A percentile compares a stretch with the other conserved stretches of the same genome.
Evolutionary conservation across 2,113 vertebrate species (phyloP).

Genomic region (Holacanthus passer): DNA sequence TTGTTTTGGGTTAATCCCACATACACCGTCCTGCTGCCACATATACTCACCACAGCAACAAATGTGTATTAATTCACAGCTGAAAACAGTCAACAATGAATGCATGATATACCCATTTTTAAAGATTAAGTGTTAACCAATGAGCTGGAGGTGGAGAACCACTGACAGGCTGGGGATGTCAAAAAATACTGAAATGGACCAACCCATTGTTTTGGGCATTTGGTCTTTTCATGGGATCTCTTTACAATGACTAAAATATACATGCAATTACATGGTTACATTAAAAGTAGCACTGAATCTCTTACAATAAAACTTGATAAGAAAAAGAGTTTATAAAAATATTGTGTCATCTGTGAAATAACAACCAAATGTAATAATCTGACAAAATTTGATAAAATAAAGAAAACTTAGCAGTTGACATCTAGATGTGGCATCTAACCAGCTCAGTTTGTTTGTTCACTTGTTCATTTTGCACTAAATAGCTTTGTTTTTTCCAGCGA

Average conservation of each 20-base stretch:
- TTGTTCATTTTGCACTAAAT: slow-evolving; percentile 38
- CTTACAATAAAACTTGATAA: background rate
- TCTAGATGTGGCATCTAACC: slow-evolving; percentile 3
- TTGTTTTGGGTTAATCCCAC: background rate
- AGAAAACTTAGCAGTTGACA: background rate
- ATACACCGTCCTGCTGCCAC: too few species aligned
- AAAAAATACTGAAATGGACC: background rate
- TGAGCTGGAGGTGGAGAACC: background rate
- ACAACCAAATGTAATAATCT: background rate
- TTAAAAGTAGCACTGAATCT: background rate
- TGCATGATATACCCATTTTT: background rate
- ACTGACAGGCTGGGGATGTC: background rate
- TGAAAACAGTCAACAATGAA: background rate
- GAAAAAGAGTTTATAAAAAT: background rate
- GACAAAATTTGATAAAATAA: background rate
- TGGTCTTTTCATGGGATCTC: background rate
- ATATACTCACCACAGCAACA: too few species aligned
- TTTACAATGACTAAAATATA: background rate
- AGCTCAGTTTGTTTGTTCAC: slow-evolving; percentile 17
- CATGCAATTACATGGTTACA: too few species aligned
- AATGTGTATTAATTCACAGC: too few species aligned
- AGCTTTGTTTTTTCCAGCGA: background rate
- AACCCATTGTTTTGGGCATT: background rate
- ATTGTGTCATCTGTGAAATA: slow-evolving; percentile 3
- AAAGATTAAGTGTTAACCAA: background rate